These are phyloP conservation scores for Euzetes globulus DNA, from an alignment of 2,888 invertebrate genomes.

Conservation along the genomic window DNA sequence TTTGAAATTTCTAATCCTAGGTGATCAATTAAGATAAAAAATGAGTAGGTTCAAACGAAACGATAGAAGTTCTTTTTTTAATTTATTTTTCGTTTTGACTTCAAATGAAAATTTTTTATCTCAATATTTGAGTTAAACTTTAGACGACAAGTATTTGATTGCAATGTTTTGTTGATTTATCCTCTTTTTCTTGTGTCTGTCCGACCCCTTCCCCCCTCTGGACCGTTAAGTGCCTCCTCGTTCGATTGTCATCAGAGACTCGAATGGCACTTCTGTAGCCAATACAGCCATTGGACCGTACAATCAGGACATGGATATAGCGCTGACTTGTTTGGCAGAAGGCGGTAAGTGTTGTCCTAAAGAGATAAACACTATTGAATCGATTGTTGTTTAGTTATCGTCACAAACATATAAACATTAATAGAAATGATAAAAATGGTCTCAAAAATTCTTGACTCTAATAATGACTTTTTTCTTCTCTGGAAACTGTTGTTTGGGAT, in stretches of 20 bases:
- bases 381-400: no score
- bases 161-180: neutral
- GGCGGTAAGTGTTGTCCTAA: conserved; percentile 21
- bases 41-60: no score
- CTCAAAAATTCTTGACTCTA: neutral
- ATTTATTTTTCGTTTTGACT: no score
- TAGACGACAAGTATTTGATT: no score
- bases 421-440: neutral
- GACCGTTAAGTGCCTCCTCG: conserved; percentile 36
- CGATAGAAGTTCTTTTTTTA: no score
- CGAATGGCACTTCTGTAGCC: conserved; percentile 27
- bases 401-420: neutral
- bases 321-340: conserved; percentile 29
- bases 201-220: neutral
- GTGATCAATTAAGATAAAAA: no score
- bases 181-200: neutral
- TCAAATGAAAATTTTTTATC: no score
- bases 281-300: conserved; percentile 34
- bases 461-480: neutral
- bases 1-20: no score
- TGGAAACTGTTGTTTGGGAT: neutral
- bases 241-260: conserved; percentile 25
- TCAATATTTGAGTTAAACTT: no score
- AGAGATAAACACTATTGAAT: no score
- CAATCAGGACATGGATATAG: conserved; percentile 33